phyloP scores from a whole-genome alignment of 1,140 invertebrate species.

The Drosophila serrata region DNA sequence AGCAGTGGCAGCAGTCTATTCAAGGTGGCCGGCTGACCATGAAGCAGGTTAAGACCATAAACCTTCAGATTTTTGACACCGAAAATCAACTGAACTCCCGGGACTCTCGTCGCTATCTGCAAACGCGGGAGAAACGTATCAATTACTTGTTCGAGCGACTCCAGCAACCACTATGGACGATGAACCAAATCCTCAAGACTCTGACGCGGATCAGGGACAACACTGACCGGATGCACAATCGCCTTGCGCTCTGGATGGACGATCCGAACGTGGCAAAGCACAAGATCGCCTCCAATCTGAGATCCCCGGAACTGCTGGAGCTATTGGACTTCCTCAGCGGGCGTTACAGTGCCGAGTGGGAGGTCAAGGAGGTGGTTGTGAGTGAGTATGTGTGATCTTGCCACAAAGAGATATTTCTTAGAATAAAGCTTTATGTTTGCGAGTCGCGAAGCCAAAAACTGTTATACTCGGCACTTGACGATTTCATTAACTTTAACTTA shows the following conservation, averaged over 20 bases:
- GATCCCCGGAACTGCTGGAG: slow-evolving; percentile 3
- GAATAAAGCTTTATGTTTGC: neutral
- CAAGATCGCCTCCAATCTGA: slow-evolving; percentile 13
- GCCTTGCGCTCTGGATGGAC: slow-evolving; percentile 27
- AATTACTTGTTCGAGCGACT: neutral
- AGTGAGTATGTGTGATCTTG: slow-evolving; percentile 33
- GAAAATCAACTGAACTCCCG: slow-evolving; percentile 3
- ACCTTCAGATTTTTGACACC: neutral
- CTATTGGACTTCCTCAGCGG: slow-evolving; percentile 30
- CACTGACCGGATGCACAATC: slow-evolving; percentile 17
- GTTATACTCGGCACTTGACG: neutral
- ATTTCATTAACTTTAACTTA: neutral
- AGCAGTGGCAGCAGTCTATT: slow-evolving; percentile 11
- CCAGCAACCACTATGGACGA: neutral
- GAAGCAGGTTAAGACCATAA: neutral
- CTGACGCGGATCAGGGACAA: slow-evolving; percentile 6
- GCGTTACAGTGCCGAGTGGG: slow-evolving; percentile 57
- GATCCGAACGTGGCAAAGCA: slow-evolving; percentile 6
- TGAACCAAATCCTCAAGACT: neutral
- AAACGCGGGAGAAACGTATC: neutral
- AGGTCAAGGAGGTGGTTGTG: slow-evolving; percentile 60
- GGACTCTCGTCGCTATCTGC: neutral
- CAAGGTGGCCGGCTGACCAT: slow-evolving; percentile 3
- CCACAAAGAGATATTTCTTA: neutral
- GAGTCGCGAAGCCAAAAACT: neutral